Conservation (phyloP, 2,113 vertebrate species). For the Casuarius casuarius region DNA sequence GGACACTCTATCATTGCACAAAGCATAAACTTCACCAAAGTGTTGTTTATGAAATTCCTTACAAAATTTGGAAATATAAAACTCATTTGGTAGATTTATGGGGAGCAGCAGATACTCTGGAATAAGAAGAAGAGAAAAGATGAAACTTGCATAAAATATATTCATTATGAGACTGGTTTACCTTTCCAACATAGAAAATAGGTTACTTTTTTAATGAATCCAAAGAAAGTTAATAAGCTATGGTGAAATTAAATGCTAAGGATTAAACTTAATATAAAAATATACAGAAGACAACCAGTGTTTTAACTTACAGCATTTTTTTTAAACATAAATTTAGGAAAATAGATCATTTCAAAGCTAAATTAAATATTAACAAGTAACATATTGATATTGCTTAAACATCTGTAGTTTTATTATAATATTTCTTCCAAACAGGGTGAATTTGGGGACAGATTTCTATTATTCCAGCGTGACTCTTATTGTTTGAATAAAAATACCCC, state of each 20-base stretch:
- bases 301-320: not conserved
- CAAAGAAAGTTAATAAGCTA: not conserved
- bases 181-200: not conserved
- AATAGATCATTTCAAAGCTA: not conserved
- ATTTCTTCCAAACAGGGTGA: not conserved
- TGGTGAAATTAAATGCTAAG: not conserved
- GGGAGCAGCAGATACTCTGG: not conserved
- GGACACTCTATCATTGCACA: not conserved
- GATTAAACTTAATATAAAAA: not conserved
- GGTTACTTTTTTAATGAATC: not conserved
- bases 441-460: not conserved
- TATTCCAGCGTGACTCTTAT: not conserved
- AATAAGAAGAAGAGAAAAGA: not conserved
- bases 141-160: not conserved
- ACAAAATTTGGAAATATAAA: not conserved
- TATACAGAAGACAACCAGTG: not conserved
- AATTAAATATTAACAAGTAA: not conserved
- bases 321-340: not conserved
- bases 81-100: not conserved
- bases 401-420: not conserved
- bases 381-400: not conserved
- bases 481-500: not conserved
- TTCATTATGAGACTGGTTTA: not conserved
- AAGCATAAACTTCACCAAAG: not conserved
- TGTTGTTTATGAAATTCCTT: not conserved